Evolutionary conservation across 2,888 invertebrate genomes (phyloP), one percentile per base, ranked within the genome.

Genomic region (Blera fallax): DNA sequence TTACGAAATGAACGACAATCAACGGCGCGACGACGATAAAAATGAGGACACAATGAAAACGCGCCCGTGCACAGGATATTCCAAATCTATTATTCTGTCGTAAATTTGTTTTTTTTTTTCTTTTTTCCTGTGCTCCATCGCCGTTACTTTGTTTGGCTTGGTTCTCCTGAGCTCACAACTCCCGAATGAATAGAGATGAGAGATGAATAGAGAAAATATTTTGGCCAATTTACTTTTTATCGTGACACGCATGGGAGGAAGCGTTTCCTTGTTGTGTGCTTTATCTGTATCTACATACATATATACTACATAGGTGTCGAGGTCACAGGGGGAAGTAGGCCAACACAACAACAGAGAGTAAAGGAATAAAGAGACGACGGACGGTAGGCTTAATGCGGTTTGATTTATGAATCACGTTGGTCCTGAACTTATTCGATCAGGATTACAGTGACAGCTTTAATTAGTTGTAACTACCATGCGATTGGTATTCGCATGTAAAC

Each of bases 391-490:
- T 60, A 72, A 77, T 77, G 4, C 52, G 27, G 37, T 60, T 52
- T 77, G 69, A 69, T 77, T 77, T 77, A 77, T 77, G 77, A 77
- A 48, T 67, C 56, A 52, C 58, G 40, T 50, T 34, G 27, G 7
- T 32, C 69, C 29, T n/a, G 8, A 48, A 45, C 21, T 56, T 62
- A 43, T 77, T 77, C 48, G 37, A 77, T 77, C 69, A 69, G 60
- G 77, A 69, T 60, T 60, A 77, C 27, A 24, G 32, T 50, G 77
- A 77, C 77, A 77, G 34, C 50, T 60, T 69, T 69, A 77, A 77
- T 77, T 77, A 77, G 69, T 77, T 58, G 60, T 40, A 60, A 48
- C 21, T 14, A 29, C 56, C 16, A 48, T 69, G 40, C 21, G n/a
- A 54, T 29, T 16, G 14, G 10, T 50, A 24, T 65, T 37, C n/a